Evolutionary conservation across 2,888 invertebrate genomes (phyloP), one percentile per base, ranked within the genome.

Genomic region (Habroteleia sp.): DNA sequence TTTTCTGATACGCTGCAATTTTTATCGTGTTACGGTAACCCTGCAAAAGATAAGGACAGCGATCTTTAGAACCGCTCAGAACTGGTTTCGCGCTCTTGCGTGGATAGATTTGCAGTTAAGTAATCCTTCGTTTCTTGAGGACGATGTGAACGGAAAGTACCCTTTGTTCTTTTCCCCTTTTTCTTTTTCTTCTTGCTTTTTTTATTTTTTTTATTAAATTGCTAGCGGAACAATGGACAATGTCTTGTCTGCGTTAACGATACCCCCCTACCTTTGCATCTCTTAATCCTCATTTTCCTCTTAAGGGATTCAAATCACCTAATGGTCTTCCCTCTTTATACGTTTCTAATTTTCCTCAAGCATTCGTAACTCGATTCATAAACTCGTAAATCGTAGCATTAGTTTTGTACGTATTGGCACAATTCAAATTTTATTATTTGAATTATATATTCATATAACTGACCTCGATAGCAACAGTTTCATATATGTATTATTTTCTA

Each of bases 11-110:
- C 14, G 14, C 1, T 13, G 2, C 14, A 13, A 37, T 33, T 42
- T 60, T 35, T 46, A 62, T 48, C 48, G 4, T 2, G 20, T 48
- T 39, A 25, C 14, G 20, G 20, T 46, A 37, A 62, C 20, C 29
- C 29, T 6, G 8, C 48, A 25, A 1, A 1, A 46, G 60, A 39
- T 62, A 48, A 48, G 23, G 7, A 13, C 33, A 25, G 11, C n/a
- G 46, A 41, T 48, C 48, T 29, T 23, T 10, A 17, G 16, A 35
- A 7, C 42, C 54, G 25, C 14, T 8, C 20, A 27, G 54, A 65
- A 54, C 65, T 42, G 52, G 63, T 63, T 63, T 42, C 31, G 44
- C 52, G 37, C 16, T 11, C 37, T 65, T 6, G 65, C 20, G 65
- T 46, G 44, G 65, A 37, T 14, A 27, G 54, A 42, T 35, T 44